These are phyloP conservation scores for Chunga burmeisteri DNA, from an alignment of 2,113 vertebrate genomes.

Conservation along the genomic window DNA sequence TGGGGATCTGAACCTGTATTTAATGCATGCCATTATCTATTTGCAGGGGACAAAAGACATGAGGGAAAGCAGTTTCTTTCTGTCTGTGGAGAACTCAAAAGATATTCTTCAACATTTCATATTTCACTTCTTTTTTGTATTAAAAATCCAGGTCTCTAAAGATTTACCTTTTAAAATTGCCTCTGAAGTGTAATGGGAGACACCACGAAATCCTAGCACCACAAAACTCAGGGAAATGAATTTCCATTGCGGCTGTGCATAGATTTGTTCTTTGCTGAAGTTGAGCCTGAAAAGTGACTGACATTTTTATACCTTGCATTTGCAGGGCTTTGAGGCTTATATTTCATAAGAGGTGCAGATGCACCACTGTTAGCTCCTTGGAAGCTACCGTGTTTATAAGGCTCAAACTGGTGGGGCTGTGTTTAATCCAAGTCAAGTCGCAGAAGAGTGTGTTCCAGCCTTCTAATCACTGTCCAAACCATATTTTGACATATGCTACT, in stretches of 20 bases:
- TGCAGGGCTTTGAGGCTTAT: not conserved
- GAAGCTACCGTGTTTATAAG: not conserved
- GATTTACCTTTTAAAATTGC: not conserved
- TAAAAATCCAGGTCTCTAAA: not conserved
- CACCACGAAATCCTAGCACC: not conserved
- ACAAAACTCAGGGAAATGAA: not conserved
- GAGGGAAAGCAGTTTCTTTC: not conserved
- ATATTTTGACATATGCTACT: not conserved
- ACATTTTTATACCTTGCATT: not conserved
- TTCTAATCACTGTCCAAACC: not conserved
- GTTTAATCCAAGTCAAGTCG: not conserved
- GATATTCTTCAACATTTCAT: not conserved
- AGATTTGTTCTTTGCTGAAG: not conserved
- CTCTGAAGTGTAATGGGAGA: not conserved
- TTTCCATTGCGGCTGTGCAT: not conserved
- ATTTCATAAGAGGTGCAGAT: not conserved
- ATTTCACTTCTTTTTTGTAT: not conserved
- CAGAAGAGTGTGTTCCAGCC: not conserved
- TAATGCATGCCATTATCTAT: not conserved
- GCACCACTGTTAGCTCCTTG: not conserved
- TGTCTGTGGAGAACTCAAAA: not conserved
- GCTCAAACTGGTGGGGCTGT: not conserved
- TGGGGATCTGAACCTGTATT: not conserved
- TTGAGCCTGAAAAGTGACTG: not conserved
- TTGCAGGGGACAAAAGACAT: not conserved